phyloP scores from a whole-genome alignment of 2,797 vertebrate species.

The Catamblyrhynchus diadema region DNA sequence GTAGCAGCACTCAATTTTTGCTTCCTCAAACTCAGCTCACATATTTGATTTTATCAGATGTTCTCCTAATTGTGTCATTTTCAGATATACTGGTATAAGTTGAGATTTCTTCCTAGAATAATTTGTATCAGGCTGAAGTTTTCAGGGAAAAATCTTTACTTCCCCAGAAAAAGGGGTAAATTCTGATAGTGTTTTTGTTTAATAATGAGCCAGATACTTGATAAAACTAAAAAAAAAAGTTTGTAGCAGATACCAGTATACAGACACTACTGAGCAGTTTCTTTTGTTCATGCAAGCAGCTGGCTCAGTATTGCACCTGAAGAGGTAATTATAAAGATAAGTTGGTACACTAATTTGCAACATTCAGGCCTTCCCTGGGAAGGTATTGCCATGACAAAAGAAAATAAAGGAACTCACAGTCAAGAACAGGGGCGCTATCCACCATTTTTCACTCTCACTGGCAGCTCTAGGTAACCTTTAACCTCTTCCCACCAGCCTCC shows the following conservation, averaged over 20 bases:
- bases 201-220: not conserved
- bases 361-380: slow-evolving; percentile 62
- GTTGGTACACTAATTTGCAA: slow-evolving; percentile 64
- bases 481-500: slow-evolving; percentile 73
- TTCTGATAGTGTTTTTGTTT: not conserved
- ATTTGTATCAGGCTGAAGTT: not conserved
- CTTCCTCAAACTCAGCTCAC: not conserved
- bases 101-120: not conserved
- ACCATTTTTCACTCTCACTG: slow-evolving; percentile 72
- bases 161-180: not conserved
- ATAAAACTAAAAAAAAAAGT: not conserved
- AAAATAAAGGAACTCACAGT: slow-evolving; percentile 53
- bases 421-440: slow-evolving; percentile 58
- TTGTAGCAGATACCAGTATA: not conserved
- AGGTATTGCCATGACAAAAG: slow-evolving; percentile 68
- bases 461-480: slow-evolving; percentile 70
- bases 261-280: not conserved
- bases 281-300: slow-evolving; percentile 28
- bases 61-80: not conserved
- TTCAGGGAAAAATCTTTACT: not conserved
- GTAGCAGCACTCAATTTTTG: not conserved
- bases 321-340: slow-evolving; percentile 69
- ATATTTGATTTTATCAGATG: not conserved
- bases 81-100: not conserved
- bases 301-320: slow-evolving; percentile 65